Base-by-base conservation (phyloP, 1,140 invertebrate genomes). In the Zaprionus nigranus region DNA sequence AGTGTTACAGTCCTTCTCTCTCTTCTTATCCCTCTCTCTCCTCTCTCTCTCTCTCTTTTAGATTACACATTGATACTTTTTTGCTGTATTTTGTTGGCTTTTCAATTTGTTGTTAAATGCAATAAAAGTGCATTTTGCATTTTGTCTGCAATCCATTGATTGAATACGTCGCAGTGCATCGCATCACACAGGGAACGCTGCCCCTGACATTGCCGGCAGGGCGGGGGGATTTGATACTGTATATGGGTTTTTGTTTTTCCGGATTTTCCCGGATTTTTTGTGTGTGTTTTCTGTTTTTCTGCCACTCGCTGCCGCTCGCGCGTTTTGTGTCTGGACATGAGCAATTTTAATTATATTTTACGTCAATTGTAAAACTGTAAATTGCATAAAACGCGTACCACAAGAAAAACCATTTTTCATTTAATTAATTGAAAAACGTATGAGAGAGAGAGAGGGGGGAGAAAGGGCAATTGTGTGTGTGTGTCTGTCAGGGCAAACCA, bases 51-150 rank as follows among this genome's bases (percentile, higher is more conserved):
- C 36, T 6, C 26, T 63, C 51, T 49, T 11, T n/a, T 51, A 17
- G 24, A 38, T 63, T n/a, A n/a, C n/a, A n/a, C n/a, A n/a, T n/a
- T 81, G 72, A 22, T 34, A 11, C 30, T 81, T 63, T 73, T 82
- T 69, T 68, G 36, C 67, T 43, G 62, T 49, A 53, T 53, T 56
- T 63, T 77, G 82, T 77, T 86, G 83, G 69, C 77, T 83, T 88
- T 87, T 88, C 84, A 88, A 87, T 87, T 90, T 81, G 84, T 90
- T 90, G 79, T 88, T 90, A 88, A 90, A 88, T 81, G 87, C 84
- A 88, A 88, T 88, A 88, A 88, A 88, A 90, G 81, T 81, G 78
- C 68, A 88, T 88, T 85, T 85, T 81, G 81, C 78, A 83, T 86
- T 87, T 88, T 90, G 81, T 81, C 83, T 80, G 81, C 83, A 63